A percentile compares a stretch with the other conserved stretches of the same genome.
These are phyloP conservation scores for Tenthredo scrophulariae DNA, from an alignment of 2,888 invertebrate species.

Conservation along the genomic window DNA sequence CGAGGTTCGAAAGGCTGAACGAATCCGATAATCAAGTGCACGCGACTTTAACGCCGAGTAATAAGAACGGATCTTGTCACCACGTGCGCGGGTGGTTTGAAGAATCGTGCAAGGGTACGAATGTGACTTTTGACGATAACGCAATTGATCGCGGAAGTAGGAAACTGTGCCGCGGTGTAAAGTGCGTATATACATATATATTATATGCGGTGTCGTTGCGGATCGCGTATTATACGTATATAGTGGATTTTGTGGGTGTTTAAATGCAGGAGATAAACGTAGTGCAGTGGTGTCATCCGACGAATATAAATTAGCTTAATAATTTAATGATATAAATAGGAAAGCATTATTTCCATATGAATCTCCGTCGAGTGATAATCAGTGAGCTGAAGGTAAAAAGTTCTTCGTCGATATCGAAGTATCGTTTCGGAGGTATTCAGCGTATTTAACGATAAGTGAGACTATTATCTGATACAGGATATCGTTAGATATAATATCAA, in stretches of 20 bases:
- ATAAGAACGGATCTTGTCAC: background rate
- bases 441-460: background rate
- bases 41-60: background rate
- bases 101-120: background rate
- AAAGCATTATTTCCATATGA: slow-evolving; percentile 6
- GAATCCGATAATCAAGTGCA: background rate
- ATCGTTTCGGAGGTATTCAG: background rate
- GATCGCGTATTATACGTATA: background rate
- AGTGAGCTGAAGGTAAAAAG: background rate
- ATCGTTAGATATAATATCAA: background rate
- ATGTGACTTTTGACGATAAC: background rate
- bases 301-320: background rate
- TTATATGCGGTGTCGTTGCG: background rate
- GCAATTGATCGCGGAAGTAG: background rate
- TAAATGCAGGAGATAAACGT: background rate
- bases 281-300: slow-evolving; percentile 1
- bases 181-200: background rate
- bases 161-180: background rate
- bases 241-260: slow-evolving; percentile 35
- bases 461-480: background rate
- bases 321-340: background rate
- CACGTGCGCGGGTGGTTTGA: slow-evolving; percentile 21
- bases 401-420: background rate
- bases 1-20: background rate
- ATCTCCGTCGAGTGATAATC: background rate